Evolutionary conservation across 2,888 invertebrate genomes (phyloP).

Genomic region (Netelia melanura): DNA sequence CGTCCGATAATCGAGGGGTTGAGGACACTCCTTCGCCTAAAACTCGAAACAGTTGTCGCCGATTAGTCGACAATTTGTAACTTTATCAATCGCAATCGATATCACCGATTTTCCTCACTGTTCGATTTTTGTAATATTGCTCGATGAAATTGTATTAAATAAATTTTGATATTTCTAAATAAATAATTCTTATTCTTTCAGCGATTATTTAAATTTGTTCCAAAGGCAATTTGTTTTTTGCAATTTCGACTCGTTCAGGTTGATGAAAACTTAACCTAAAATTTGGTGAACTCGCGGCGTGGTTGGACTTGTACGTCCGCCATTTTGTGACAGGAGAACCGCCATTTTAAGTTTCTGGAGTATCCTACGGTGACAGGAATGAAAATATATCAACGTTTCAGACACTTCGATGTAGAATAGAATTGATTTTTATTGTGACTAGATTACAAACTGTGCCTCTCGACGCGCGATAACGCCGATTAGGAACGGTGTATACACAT

Average conservation of each 20-base stretch:
- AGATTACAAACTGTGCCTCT: slow-evolving; percentile 84
- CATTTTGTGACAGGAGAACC: too few relatives aligned
- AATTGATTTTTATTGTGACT: slow-evolving; percentile 85
- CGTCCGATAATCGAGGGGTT: slow-evolving; percentile 71
- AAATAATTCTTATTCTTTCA: too few relatives aligned
- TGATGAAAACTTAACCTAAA: too few relatives aligned
- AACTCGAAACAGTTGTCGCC: slow-evolving; percentile 55
- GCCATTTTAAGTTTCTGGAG: neutral
- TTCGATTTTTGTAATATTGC: neutral
- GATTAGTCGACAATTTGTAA: slow-evolving; percentile 55
- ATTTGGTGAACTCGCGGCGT: too few relatives aligned
- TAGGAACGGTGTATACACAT: slow-evolving; percentile 82
- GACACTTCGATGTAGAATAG: slow-evolving; percentile 79
- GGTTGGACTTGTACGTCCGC: too few relatives aligned
- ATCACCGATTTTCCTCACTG: neutral
- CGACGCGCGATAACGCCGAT: slow-evolving; percentile 81
- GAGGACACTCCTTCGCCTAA: slow-evolving; percentile 8
- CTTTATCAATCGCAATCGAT: neutral
- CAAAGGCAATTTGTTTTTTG: too few relatives aligned
- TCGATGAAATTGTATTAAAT: neutral
- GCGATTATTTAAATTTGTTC: too few relatives aligned
- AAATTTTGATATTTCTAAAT: too few relatives aligned
- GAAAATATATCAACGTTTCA: slow-evolving; percentile 15
- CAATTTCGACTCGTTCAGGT: too few relatives aligned
- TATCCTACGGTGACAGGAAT: slow-evolving; percentile 18